phyloP scores from a whole-genome alignment of 2,113 vertebrate genomes.

The Pipa parva region DNA sequence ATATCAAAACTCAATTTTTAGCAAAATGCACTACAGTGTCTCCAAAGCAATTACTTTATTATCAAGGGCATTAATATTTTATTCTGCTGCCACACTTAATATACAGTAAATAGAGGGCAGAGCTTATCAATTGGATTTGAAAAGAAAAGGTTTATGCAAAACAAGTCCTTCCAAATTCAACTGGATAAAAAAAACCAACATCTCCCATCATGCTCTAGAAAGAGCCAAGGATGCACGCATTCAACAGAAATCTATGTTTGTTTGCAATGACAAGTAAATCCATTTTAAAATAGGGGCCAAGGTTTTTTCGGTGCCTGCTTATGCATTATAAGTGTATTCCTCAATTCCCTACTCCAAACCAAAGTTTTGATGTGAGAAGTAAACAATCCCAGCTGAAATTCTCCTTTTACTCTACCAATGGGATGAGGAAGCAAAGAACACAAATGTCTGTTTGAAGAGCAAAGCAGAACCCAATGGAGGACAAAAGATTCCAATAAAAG shows the following conservation, averaged over 20 bases:
- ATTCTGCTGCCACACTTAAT: not conserved
- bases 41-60: slow-evolving; percentile 1
- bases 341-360: not conserved
- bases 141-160: no score
- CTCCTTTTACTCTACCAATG: not conserved
- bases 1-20: not conserved
- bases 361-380: not conserved
- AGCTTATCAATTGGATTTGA: no score
- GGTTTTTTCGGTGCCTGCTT: no score
- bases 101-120: no score
- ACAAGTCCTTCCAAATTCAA: no score
- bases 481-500: not conserved
- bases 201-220: no score
- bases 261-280: no score
- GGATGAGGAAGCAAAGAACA: not conserved
- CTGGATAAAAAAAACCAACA: no score
- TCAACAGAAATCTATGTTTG: no score
- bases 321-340: no score
- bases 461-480: not conserved
- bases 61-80: not conserved
- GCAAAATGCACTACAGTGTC: not conserved
- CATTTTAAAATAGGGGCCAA: no score
- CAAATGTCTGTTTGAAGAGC: not conserved
- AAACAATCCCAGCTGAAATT: not conserved
- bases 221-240: no score